Evolutionary conservation across 2,113 vertebrate genomes (phyloP), one percentile per base, ranked within the genome.

Genomic region (Bungarus multicinctus): DNA sequence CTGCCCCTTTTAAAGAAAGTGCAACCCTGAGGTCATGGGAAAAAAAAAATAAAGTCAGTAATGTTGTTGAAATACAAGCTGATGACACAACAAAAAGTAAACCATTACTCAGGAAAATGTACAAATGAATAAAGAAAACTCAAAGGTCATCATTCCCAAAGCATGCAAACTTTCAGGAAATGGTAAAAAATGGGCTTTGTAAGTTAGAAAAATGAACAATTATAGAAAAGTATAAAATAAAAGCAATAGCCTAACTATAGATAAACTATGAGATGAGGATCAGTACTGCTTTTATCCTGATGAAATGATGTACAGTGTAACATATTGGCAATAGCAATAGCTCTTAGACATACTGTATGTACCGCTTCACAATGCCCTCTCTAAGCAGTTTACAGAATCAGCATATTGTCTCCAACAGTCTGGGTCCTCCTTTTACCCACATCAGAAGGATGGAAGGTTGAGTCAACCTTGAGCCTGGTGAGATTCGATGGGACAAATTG

Each of bases 1-100:
- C 94, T 86, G 50, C 92, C 87, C 94, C 91, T 96, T 91, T 87
- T 94, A 86, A 93, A 47, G 57, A 96, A 96, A 92, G 69, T 94
- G 93, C 97, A 98, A 95, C 94, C 89, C 94, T 47, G 94, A 94
- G 97, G 96, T 97, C 96, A 97, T 89, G 27, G 47, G 47, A 97
- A 93, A 95, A 97, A 91, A 57, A 93, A 97, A n/a, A n/a, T n/a
- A n/a, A n/a, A 95, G 94, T 95, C 93, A 94, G 87, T 95, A 96
- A 96, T 95, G 92, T 74, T 95, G 22, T 93, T 96, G 96, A 93
- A 96, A 94, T 94, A 94, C 57, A 92, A 88, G 64, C 55, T 96
- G 95, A 96, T 96, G 96, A 96, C 92, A 95, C 94, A 90, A 95
- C 57, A 94, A 96, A 95, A 95, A 93, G 95, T 96, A 97, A 95